phyloP scores from a whole-genome alignment of 2,888 invertebrate species.

The Troides aeacus region DNA sequence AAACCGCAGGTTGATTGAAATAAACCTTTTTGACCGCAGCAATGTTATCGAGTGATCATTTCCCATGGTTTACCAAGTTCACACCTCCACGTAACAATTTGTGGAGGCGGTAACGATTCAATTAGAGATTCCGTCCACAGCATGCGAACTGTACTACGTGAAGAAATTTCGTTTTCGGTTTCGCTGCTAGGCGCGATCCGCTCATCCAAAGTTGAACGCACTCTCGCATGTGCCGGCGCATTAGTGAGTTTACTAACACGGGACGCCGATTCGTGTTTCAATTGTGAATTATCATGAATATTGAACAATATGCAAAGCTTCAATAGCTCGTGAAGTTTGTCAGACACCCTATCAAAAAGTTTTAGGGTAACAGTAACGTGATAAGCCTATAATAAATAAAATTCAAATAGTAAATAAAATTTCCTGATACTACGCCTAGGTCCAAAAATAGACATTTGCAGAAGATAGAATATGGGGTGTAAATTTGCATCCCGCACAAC shows the following conservation, averaged over 20 bases:
- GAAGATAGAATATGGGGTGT: too few relatives aligned
- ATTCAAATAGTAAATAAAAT: too few relatives aligned
- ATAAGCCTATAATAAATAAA: too few relatives aligned
- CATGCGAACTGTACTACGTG: conserved; percentile 56
- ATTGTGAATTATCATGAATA: too few relatives aligned
- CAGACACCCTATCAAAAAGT: too few relatives aligned
- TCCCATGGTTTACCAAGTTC: conserved; percentile 10
- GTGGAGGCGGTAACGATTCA: conserved; percentile 37
- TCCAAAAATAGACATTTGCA: too few relatives aligned
- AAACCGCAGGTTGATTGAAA: too few relatives aligned
- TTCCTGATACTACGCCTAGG: too few relatives aligned
- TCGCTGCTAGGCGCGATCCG: conserved; percentile 34
- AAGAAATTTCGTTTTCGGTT: conserved; percentile 42
- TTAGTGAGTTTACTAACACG: conserved; percentile 30
- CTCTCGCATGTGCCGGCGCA: conserved; percentile 31
- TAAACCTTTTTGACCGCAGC: neutral
- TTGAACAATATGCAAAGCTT: too few relatives aligned
- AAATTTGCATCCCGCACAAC: too few relatives aligned
- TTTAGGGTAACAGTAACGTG: too few relatives aligned
- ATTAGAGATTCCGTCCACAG: conserved; percentile 51
- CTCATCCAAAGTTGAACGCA: conserved; percentile 42
- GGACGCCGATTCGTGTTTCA: neutral
- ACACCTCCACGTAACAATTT: conserved; percentile 4
- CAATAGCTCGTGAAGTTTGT: too few relatives aligned
- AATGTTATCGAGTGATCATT: conserved; percentile 5